These are phyloP conservation scores for Aphidius ervi DNA, from an alignment of 1,140 invertebrate species.

Conservation along the genomic window DNA sequence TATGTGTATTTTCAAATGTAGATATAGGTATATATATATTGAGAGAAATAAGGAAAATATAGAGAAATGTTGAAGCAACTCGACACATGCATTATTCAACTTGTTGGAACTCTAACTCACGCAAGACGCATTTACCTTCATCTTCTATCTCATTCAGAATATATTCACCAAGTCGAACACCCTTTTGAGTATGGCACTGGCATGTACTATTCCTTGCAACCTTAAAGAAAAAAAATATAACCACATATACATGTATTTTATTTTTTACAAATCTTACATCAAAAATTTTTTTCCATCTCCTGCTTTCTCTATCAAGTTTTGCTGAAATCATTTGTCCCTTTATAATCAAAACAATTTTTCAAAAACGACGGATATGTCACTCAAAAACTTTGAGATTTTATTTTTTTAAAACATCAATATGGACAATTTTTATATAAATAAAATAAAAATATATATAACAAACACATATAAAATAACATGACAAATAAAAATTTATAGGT, in stretches of 20 bases:
- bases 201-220: background rate
- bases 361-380: slow-evolving; percentile 16
- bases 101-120: slow-evolving; percentile 45
- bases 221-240: too few relatives aligned
- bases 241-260: too few relatives aligned
- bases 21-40: slow-evolving; percentile 21
- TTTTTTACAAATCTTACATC: too few relatives aligned
- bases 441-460: too few relatives aligned
- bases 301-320: too few relatives aligned
- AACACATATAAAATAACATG: background rate
- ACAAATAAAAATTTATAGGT: slow-evolving; percentile 3
- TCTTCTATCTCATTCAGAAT: slow-evolving; percentile 20
- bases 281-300: too few relatives aligned
- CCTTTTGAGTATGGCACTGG: background rate
- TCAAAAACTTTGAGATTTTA: background rate
- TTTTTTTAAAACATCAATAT: background rate
- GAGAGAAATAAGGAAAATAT: slow-evolving; percentile 28
- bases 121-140: slow-evolving; percentile 41
- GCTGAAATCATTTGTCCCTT: slow-evolving; percentile 28
- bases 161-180: background rate
- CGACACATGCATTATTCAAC: slow-evolving; percentile 47
- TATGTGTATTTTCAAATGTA: too few relatives aligned
- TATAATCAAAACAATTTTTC: slow-evolving; percentile 33
- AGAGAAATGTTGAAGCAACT: slow-evolving; percentile 35
- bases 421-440: too few relatives aligned